These are phyloP conservation scores for Phoxinus phoxinus DNA, from an alignment of 2,113 vertebrate species.

Conservation along the genomic window DNA sequence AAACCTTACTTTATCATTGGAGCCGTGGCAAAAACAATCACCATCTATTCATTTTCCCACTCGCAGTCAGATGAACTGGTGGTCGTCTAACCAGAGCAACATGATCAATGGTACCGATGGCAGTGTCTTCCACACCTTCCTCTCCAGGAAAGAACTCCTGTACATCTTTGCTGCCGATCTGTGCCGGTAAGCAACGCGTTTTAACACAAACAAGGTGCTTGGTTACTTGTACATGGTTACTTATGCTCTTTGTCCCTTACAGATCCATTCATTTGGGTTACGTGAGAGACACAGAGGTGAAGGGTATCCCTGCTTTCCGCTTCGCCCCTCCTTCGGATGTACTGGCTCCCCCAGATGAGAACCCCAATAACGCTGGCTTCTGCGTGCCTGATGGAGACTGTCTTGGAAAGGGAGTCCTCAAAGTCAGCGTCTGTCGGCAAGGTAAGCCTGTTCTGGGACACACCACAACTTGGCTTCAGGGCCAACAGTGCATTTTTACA, in stretches of 20 bases:
- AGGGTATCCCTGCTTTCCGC: slow-evolving; percentile 87
- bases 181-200: slow-evolving; percentile 81
- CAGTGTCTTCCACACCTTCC: slow-evolving; percentile 89
- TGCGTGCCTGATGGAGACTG: slow-evolving; percentile 90
- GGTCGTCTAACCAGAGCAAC: slow-evolving; percentile 90
- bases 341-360: slow-evolving; percentile 82
- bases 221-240: background rate
- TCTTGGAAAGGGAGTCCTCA: slow-evolving; percentile 88
- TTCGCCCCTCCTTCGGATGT: slow-evolving; percentile 85
- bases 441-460: slow-evolving; percentile 71
- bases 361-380: slow-evolving; percentile 90
- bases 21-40: background rate
- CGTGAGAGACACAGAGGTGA: slow-evolving; percentile 81
- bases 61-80: slow-evolving; percentile 84
- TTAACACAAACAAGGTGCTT: no score
- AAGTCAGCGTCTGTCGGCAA: slow-evolving; percentile 90
- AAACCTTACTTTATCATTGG: background rate
- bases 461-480: background rate
- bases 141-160: slow-evolving; percentile 87
- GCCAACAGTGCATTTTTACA: background rate
- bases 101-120: slow-evolving; percentile 99
- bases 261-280: slow-evolving; percentile 92
- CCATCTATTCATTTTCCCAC: background rate
- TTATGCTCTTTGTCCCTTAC: background rate
- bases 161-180: slow-evolving; percentile 95